Evolutionary conservation across 2,113 vertebrate species (phyloP), one percentile per base, ranked within the genome.

Genomic region (Aramus guarauna): DNA sequence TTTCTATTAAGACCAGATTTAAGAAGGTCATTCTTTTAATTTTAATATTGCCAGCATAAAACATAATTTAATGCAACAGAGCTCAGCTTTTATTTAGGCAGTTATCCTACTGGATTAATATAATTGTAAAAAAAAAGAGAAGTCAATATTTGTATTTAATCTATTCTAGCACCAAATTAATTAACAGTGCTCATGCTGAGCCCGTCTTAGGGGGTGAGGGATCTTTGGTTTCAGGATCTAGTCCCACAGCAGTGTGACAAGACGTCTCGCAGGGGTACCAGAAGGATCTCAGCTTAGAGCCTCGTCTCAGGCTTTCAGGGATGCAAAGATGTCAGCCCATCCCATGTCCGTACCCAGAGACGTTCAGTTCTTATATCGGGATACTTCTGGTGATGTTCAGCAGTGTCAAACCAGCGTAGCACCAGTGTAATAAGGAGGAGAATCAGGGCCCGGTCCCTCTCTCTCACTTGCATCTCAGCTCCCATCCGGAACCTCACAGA

Each of bases 1-100:
- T 75, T 83, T 79, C 76, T 72, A 66, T 69, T 90, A 85, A 90
- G 59, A 93, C 23, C 32, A 36, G 36, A 95, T 93, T 93, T 93
- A 93, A 92, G 50, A 94, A 37, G 41, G 50, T 71, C 58, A 76
- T 83, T 73, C 41, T 85, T 92, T n/a, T 39, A 69, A 81, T 91
- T 81, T 91, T 72, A 90, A 58, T 76, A 85, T 50, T 67, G 37
- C 59, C 67, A 92, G 37, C 71, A 68, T 88, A 73, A 91, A 94
- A 76, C 11, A 55, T 90, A 62, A 68, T 91, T 75, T 41, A 93
- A 71, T 52, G 58, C 58, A 75, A 72, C 2, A 58, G 36, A 88
- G 45, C 34, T 56, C 76, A 81, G n/a, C 21, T 91, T 78, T 85
- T 86, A 77, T 85, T 94, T 74, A 91, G 60, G 56, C 27, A 86